Evolutionary conservation across 2,113 vertebrate species (phyloP).

Genomic region (Prunella fulvescens): DNA sequence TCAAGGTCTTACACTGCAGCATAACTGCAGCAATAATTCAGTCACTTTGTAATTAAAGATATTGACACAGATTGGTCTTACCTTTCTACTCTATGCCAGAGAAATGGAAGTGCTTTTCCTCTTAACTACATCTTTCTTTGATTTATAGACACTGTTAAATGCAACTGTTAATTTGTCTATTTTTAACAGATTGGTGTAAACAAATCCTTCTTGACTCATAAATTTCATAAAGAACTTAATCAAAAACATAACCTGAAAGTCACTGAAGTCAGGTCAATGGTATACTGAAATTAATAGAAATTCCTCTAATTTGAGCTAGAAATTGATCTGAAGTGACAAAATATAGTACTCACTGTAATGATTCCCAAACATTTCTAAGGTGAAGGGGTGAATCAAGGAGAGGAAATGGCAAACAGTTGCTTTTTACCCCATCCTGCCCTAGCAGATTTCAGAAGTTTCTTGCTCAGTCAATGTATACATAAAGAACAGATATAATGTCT

Average conservation of each 20-base stretch:
- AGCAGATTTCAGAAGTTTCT: not conserved
- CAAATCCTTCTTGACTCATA: not conserved
- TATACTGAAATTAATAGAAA: not conserved
- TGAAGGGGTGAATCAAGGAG: rapidly evolving
- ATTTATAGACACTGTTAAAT: conserved; percentile 43
- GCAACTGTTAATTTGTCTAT: conserved; percentile 15
- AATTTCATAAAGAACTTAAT: not conserved
- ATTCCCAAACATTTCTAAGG: not conserved
- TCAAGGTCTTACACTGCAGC: conserved; percentile 59
- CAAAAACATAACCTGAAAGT: not conserved
- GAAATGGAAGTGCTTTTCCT: conserved; percentile 12
- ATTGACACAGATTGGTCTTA: conserved; percentile 57
- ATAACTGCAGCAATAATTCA: conserved; percentile 71
- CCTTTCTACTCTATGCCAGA: conserved; percentile 18
- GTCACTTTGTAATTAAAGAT: conserved; percentile 73
- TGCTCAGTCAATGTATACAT: not conserved
- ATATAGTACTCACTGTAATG: not conserved
- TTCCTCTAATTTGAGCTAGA: not conserved
- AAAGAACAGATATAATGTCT: not conserved
- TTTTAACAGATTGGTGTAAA: conserved; percentile 32
- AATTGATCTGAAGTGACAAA: not conserved
- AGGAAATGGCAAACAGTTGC: not conserved
- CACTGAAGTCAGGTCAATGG: not conserved
- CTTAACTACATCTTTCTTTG: conserved; percentile 47
- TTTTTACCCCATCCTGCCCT: not conserved